Percentiles rank a stretch among this genome's conserved stretches.
Conservation (phyloP, 2,888 invertebrate species). For the Aspidiotus destructor region DNA sequence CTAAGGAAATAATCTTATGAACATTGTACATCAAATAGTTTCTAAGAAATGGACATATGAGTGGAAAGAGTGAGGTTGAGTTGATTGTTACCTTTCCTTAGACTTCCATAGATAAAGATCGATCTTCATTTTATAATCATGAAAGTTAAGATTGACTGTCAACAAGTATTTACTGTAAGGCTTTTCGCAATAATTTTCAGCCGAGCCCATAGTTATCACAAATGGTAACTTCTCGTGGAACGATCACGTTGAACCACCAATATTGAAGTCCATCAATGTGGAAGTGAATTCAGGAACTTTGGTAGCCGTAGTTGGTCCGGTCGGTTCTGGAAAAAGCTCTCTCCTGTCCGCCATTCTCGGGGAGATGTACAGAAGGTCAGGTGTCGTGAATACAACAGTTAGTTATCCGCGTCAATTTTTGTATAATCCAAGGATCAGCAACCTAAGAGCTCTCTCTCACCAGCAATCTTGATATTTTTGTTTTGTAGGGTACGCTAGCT, state of each 20-base stretch:
- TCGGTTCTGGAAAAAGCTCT: conserved; percentile 83
- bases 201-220: conserved; percentile 69
- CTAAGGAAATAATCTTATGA: too few species aligned
- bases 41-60: too few species aligned
- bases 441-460: too few species aligned
- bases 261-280: conserved; percentile 66
- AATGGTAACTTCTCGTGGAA: conserved; percentile 88
- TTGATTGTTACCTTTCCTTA: too few species aligned
- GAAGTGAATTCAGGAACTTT: conserved; percentile 56
- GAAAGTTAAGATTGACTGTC: too few species aligned
- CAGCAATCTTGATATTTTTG: background rate
- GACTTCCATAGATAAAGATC: too few species aligned
- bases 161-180: too few species aligned
- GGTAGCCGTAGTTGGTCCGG: conserved; percentile 77
- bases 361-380: conserved; percentile 79
- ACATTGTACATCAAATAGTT: too few species aligned
- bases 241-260: conserved; percentile 47
- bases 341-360: conserved; percentile 75
- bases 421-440: too few species aligned
- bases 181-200: conserved; percentile 44
- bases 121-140: too few species aligned
- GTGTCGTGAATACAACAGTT: conserved; percentile 62
- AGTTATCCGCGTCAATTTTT: background rate
- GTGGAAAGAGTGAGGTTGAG: too few species aligned
- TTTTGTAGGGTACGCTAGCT: conserved; percentile 51